These are phyloP conservation scores for Drosophila neonasuta DNA, from an alignment of 2,888 invertebrate species.

Conservation along the genomic window DNA sequence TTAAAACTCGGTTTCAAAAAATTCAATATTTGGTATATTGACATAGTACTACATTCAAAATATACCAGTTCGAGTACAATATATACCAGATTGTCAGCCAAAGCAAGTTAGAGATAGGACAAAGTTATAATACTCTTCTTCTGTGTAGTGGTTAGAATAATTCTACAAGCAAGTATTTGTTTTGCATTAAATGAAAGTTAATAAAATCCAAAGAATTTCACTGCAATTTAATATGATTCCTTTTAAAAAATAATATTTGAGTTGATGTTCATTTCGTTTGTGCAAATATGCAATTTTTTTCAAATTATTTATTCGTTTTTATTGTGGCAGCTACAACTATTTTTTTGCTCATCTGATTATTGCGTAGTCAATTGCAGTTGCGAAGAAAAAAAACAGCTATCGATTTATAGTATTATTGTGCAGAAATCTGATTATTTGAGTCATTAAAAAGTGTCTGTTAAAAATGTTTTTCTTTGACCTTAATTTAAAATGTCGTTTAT, in stretches of 20 bases:
- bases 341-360: neutral
- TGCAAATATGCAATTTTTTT: conserved; percentile 2
- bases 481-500: no score
- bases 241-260: neutral
- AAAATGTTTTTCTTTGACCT: neutral
- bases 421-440: conserved; percentile 2
- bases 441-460: neutral
- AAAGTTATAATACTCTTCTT: no score
- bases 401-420: neutral
- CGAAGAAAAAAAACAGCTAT: neutral
- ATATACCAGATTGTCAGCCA: no score
- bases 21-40: no score
- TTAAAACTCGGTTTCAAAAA: no score
- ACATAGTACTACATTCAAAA: no score
- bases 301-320: neutral
- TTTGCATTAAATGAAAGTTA: neutral
- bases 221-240: neutral
- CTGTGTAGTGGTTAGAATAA: no score
- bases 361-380: neutral
- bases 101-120: no score
- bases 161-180: no score
- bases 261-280: conserved; percentile 2
- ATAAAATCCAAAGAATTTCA: neutral
- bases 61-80: no score
- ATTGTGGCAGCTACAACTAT: neutral